phyloP scores from a whole-genome alignment of 2,797 vertebrate genomes.

The Pteropus rufus region DNA sequence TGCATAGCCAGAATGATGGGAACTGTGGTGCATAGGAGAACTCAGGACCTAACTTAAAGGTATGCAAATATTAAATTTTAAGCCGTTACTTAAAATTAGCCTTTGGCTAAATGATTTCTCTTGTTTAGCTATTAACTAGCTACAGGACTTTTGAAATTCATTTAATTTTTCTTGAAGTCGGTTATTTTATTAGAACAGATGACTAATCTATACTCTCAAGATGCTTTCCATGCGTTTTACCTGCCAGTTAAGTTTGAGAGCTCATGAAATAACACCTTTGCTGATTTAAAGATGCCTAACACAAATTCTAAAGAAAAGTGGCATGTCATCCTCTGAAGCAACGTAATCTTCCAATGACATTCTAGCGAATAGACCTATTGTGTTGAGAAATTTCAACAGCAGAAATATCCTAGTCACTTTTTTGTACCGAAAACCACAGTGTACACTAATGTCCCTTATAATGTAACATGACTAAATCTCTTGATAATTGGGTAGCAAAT shows the following conservation, averaged over 20 bases:
- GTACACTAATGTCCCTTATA: not conserved
- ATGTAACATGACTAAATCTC: not conserved
- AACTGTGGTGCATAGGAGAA: not conserved
- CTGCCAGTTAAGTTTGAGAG: not conserved
- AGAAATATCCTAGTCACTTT: slow-evolving; percentile 10
- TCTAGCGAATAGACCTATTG: not conserved
- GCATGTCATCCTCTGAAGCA: not conserved
- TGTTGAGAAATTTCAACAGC: not conserved
- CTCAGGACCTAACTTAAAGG: not conserved
- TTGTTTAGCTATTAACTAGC: not conserved
- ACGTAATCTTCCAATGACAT: not conserved
- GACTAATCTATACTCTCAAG: not conserved
- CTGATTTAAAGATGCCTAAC: not conserved
- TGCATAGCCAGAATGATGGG: not conserved
- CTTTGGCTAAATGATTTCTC: not conserved
- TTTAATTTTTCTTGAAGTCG: not conserved
- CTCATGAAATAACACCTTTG: not conserved
- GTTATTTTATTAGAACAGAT: slow-evolving; percentile 27
- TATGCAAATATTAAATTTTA: not conserved
- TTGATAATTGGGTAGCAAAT: slow-evolving; percentile 1
- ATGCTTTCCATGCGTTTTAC: not conserved
- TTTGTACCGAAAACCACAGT: not conserved
- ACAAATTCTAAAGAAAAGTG: not conserved
- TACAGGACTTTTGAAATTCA: not conserved
- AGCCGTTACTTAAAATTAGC: not conserved